Evolutionary conservation across 2,797 vertebrate genomes (phyloP), one percentile per base, ranked within the genome.

Genomic region (Aphelocoma californica): DNA sequence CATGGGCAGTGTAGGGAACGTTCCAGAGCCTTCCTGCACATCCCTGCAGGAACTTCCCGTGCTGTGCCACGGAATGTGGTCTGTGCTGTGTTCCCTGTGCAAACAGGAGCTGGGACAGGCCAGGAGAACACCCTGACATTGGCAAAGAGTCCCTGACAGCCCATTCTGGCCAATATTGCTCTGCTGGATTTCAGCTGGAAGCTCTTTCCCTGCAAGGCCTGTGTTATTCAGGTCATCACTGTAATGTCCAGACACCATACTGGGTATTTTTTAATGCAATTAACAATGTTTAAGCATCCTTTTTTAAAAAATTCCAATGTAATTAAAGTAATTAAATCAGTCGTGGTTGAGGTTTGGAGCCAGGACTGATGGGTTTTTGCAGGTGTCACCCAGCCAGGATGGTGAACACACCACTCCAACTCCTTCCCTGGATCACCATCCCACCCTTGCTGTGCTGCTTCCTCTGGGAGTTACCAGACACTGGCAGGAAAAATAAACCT

Each of bases 1-100:
- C 75, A 25, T 0, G 23, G 9, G 57, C 16, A 9, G 44, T 0
- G 12, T 0, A 34, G 64, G 56, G 64, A 88, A 78, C 0, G 1
- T 14, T 9, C 13, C 53, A 12, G 28, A 25, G 25, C 50, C 48
- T 25, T 26, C 18, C 40, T 2, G 45, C 13, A 65, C 50, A 47
- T 34, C 75, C 18, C 32, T 7, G 31, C 36, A 28, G 79, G 42
- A 7, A 19, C 15, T 12, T 3, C 0, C 28, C 0, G 1, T 8
- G 50, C 81, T 24, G 85, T 14, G 73, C n/a, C 73, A 34, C 2
- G 10, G 7, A 29, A 24, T 1, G 48, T 25, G n/a, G 1, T 17
- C 56, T n/a, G 1, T 8, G 36, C 10, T 2, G 7, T 1, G 7
- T 9, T 19, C 53, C 36, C 38, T 6, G 67, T 4, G 82, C 64